Percentiles rank a stretch among this genome's conserved stretches.
Conservation (phyloP, 2,797 vertebrate genomes). For the Synanceia verrucosa region DNA sequence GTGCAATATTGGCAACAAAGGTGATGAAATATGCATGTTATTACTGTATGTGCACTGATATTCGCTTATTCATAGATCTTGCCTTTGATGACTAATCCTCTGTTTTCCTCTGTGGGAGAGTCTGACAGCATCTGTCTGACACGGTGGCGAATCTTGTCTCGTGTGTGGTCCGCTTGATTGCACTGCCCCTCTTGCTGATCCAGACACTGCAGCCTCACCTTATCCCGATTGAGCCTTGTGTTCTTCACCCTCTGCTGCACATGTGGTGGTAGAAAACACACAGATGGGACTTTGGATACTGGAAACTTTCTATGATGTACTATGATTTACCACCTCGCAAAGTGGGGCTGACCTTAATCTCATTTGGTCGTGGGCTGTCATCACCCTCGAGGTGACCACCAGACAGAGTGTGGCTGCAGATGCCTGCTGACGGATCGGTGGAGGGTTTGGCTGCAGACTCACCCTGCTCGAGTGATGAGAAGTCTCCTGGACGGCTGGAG, state of each 20-base stretch:
- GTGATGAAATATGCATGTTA: background rate
- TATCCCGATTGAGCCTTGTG: conserved; percentile 84
- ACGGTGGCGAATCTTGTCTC: conserved; percentile 61
- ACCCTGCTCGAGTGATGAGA: conserved; percentile 70
- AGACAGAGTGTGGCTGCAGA: conserved; percentile 72
- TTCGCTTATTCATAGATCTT: conserved; percentile 18
- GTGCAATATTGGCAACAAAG: background rate
- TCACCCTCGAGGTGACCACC: conserved; percentile 64
- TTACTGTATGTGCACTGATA: background rate
- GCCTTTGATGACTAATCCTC: conserved; percentile 64
- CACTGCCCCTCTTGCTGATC: conserved; percentile 78
- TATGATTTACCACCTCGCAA: conserved; percentile 1
- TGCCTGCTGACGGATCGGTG: conserved; percentile 70
- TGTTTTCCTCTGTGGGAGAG: conserved; percentile 53
- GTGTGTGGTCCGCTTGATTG: conserved; percentile 64
- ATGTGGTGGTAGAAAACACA: conserved; percentile 5
- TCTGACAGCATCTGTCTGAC: conserved; percentile 67
- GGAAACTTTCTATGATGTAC: background rate
- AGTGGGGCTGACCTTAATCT: conserved; percentile 77
- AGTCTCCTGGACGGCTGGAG: conserved; percentile 58
- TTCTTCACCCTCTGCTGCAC: conserved; percentile 80
- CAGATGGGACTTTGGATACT: background rate
- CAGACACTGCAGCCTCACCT: conserved; percentile 76
- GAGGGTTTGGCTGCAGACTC: conserved; percentile 56
- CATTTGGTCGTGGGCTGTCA: conserved; percentile 62